A percentile compares a stretch with the other conserved stretches of the same genome.
Evolutionary conservation across 2,113 vertebrate species (phyloP).

Genomic region (Nestor notabilis): DNA sequence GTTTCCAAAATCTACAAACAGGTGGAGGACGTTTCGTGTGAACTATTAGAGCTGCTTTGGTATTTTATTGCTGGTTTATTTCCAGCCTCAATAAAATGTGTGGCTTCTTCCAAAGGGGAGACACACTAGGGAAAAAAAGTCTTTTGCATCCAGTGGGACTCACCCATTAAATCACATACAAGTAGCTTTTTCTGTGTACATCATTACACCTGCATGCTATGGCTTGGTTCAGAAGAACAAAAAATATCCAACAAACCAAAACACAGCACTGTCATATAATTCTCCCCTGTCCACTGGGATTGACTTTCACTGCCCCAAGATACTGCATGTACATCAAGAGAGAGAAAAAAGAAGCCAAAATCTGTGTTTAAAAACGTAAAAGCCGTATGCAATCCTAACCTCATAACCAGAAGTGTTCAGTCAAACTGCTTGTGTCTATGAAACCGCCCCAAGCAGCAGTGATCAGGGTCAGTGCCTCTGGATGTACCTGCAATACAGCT

Average conservation of each 20-base stretch:
- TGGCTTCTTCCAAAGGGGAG: not conserved
- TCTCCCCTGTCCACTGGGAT: not conserved
- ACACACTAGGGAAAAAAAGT: not conserved
- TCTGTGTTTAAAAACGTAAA: not conserved
- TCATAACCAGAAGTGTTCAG: accelerated
- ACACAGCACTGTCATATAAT: not conserved
- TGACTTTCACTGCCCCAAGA: not conserved
- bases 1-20: conserved; percentile 7
- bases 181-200: conserved; percentile 1
- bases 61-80: conserved; percentile 14
- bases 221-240: not conserved
- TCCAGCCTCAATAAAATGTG: not conserved
- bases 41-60: not conserved
- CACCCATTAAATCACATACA: conserved; percentile 10
- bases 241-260: not conserved
- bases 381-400: not conserved
- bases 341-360: not conserved
- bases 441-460: not conserved
- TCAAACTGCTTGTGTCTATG: not conserved
- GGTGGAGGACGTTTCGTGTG: accelerated
- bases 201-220: not conserved
- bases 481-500: not conserved
- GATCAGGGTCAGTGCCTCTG: not conserved
- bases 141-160: conserved; percentile 23
- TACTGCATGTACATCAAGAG: not conserved